A percentile compares a stretch with the other conserved stretches of the same genome.
Conservation (phyloP, 2,797 vertebrate species). For the Mus minutoides region DNA sequence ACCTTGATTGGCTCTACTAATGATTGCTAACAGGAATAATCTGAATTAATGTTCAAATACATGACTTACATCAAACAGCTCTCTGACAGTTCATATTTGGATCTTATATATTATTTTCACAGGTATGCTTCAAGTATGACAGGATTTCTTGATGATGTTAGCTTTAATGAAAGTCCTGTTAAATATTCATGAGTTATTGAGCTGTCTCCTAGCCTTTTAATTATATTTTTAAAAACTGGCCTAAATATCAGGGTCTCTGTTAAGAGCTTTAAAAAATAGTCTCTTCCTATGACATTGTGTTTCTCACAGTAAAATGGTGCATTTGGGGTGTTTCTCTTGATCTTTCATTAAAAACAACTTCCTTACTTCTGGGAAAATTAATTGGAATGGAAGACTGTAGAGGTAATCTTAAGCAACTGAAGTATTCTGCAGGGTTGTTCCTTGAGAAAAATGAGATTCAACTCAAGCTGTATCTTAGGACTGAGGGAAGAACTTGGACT, state of each 20-base stretch:
- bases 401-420: neutral
- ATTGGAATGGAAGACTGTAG: constrained; percentile 16
- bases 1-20: neutral
- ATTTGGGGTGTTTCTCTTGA: constrained; percentile 54
- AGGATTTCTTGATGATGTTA: constrained; percentile 39
- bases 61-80: neutral
- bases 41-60: constrained; percentile 35
- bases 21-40: neutral
- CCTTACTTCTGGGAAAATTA: constrained; percentile 36
- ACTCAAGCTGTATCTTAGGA: constrained; percentile 13
- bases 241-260: constrained; percentile 57
- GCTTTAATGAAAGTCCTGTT: constrained; percentile 68
- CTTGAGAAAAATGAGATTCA: neutral
- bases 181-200: constrained; percentile 75
- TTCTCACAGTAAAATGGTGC: constrained; percentile 46
- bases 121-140: constrained; percentile 24
- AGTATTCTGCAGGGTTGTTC: neutral
- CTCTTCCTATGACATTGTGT: constrained; percentile 50
- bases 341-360: constrained; percentile 47
- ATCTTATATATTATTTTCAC: constrained; percentile 14
- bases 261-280: constrained; percentile 41
- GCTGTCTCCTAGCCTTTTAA: constrained; percentile 62
- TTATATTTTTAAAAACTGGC: constrained; percentile 71
- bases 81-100: neutral
- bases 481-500: neutral